Base-by-base conservation (phyloP, 1,140 invertebrate genomes). In the Bombyx mandarina region DNA sequence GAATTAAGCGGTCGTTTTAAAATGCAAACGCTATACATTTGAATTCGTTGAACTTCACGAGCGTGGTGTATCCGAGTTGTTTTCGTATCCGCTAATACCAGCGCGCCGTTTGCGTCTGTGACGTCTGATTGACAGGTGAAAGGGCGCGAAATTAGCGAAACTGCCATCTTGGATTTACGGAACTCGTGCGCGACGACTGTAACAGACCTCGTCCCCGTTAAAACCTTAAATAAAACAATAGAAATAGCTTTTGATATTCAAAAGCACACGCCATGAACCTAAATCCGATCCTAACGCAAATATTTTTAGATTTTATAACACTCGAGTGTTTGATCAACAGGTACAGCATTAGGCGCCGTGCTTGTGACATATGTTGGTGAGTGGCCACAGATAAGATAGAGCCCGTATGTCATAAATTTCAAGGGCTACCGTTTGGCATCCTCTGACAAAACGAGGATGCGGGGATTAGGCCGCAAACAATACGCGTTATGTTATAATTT, bases 301-400 rank as follows among this genome's bases (percentile, higher is more conserved):
- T 58, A 71, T 61, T 77, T 77, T 78, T 73, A 57, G 71, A 65
- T 80, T 79, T 80, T 74, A 75, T 70, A 74, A 65, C 12, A 18
- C 60, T 61, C 73, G 73, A 82, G 69, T 84, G 76, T 84, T 82
- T 67, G 77, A 74, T 74, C 75, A 75, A 62, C 67, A 64, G 73
- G 64, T 65, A 72, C 64, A 79, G 75, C 79, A 86, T 86, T 86
- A 85, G 67, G 67, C 72, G 70, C 59, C 67, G 68, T 65, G 35
- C 54, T 35, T 57, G 71, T 73, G 73, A 76, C 82, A 86, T 86
- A 84, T 84, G 82, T 72, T 70, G 63, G 67, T 62, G 71, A 86
- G 80, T 86, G 79, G 77, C 26, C 74, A 73, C 58, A 78, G 82
- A 86, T 86, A 86, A 86, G 82, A 86, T 84, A 86, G 74, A 82